Evolutionary conservation across 2,888 invertebrate species (phyloP), one percentile per base, ranked within the genome.

Genomic region (Euphydryas editha): DNA sequence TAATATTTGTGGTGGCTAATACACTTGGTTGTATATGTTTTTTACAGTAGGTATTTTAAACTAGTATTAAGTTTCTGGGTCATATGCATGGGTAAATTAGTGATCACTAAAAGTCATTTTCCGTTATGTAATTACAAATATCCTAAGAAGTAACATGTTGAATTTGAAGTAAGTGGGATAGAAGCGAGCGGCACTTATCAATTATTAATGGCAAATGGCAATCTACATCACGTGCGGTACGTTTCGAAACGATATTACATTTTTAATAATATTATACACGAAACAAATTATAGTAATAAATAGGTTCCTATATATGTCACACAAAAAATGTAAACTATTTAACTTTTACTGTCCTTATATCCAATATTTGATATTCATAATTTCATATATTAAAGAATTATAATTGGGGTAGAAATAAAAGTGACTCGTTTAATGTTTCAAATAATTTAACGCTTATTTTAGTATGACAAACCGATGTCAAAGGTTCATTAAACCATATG

Each of bases 191-290:
- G 76, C 73, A 79, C 83, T 84, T 85, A 87, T 86, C 85, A 88
- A 89, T 90, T 87, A 24, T 6, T n/a, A n/a, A n/a, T n/a, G n/a
- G n/a, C 24, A 4, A 85, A 80, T 76, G 77, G 74, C 84, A 84
- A 86, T 84, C 79, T 76, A 76, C 65, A 73, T 77, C 78, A 79
- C 84, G 85, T 84, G 83, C 75, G 51, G 56, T 72, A 56, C 66
- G 76, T 71, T 74, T 67, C 68, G 21, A 59, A 62, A 57, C 57
- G 60, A 59, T 51, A 57, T 51, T 46, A 56, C 21, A 54, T 37
- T 59, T 13, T 55, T 58, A 42, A 49, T 17, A 51, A 54, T n/a
- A n/a, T 65, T 63, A 56, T 61, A 62, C 62, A 55, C 57, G 49
- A 55, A 47, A 56, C 59, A 42, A 59, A 57, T 65, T 44, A n/a